phyloP scores from a whole-genome alignment of 2,113 vertebrate species.

The Erythrocercus mccallii region DNA sequence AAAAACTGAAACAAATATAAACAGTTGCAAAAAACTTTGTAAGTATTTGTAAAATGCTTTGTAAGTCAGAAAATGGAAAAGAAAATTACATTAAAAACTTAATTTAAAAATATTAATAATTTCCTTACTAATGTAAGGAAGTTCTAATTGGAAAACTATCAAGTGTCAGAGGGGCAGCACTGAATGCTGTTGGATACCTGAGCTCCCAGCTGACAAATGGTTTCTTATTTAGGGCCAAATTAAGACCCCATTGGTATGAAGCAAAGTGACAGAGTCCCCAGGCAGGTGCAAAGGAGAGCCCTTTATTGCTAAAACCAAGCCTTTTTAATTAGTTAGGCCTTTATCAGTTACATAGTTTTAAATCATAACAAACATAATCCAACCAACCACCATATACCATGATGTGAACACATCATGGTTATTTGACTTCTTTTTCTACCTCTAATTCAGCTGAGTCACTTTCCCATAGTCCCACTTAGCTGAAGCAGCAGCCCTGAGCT shows the following conservation, averaged over 20 bases:
- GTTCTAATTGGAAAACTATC: neutral
- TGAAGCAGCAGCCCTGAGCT: neutral
- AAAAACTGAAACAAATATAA: neutral
- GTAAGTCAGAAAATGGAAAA: neutral
- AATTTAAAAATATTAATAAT: neutral
- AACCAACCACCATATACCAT: neutral
- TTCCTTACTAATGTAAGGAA: neutral
- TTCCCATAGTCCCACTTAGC: neutral
- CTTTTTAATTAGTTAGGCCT: neutral
- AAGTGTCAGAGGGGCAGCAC: neutral
- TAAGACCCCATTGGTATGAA: neutral
- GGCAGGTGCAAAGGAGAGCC: neutral
- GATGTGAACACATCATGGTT: neutral
- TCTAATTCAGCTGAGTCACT: neutral
- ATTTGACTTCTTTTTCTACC: neutral
- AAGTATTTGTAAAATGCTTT: neutral
- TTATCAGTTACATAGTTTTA: neutral
- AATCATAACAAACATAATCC: neutral
- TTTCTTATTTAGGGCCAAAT: conserved; percentile 40
- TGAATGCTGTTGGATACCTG: neutral
- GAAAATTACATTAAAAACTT: neutral
- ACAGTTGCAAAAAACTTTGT: neutral
- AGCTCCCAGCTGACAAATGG: neutral
- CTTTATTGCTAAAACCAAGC: neutral
- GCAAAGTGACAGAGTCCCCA: no score